Base-by-base conservation (phyloP, 2,113 vertebrate species). In the Sander vitreus region DNA sequence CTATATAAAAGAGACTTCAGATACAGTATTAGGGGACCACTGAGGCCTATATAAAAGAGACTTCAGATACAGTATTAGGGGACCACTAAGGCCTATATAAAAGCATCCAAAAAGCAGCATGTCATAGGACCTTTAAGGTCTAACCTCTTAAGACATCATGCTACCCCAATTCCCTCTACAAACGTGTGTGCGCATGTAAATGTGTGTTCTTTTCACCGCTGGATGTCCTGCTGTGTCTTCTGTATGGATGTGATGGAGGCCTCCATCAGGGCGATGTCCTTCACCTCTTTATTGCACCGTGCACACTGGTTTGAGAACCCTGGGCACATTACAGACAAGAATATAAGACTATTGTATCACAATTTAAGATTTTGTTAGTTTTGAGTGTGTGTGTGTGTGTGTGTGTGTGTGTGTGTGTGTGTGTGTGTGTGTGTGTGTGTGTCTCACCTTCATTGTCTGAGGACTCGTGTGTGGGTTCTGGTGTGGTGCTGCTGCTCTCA, bases 401-500 rank as follows among this genome's bases (percentile, higher is more conserved):
- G 27, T 39, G 66, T 59, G 45, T n/a, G 43, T 36, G 39, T 55
- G 25, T 25, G 57, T 45, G 10, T 25, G 9, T 23, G 12, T 30
- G 27, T 62, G 25, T 23, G 30, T 13, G 50, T 51, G 53, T 33
- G 50, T 33, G 43, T 66, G 51, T 48, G 5, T 23, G 27, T 6
- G 13, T 19, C 93, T 91, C 84, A 92, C 97, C 96, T 91, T 97
- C 97, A 39, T 97, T 97, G 39, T 98, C 97, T 0, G 98, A 99
- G 59, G 97, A 96, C 88, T 98, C 98, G 0, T 96, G 97, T n/a
- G 96, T 95, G 3, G 98, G 98, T 82, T 99, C 97, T 0, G 98
- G 98, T 0, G 97, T 99, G 66, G 96, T 97, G 88, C 97, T 97
- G 87, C 97, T 99, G 94, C 97, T 99, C 91, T 98, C 98, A 0